Base-by-base conservation (phyloP, 2,888 invertebrate genomes). In the Dione juno region DNA sequence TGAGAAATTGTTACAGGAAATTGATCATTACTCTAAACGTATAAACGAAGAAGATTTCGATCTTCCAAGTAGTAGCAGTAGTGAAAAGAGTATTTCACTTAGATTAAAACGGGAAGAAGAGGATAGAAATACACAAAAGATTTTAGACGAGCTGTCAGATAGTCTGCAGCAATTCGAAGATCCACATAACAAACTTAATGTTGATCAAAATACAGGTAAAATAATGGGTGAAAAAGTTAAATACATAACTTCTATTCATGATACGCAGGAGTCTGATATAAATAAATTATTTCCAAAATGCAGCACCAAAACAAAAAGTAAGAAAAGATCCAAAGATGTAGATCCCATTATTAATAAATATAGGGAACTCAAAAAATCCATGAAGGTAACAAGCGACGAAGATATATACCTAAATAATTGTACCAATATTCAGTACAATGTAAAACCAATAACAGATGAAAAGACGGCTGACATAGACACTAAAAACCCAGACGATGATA, bases 1-100 rank as follows among this genome's bases (percentile, higher is more conserved):
- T 81, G 96, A 96, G 81, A 97, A 97, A 83, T 88, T 97, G 73
- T 93, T 97, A 68, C 95, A 96, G 75, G 97, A 97, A 87, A 95
- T 97, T 74, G 96, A 97, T 81, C 94, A 93, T 81, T 93, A 93
- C 78, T 93, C 93, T 43, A 94, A 93, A 79, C 83, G 92, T 61
- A 92, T 93, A 37, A 93, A 89, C 65, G 94, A 94, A 78, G 93
- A 93, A 75, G 93, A 94, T 77, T 93, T 93, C 67, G 93, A 93
- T 79, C 80, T 93, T 63, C 92, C 92, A 1, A 93, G 93, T 73
- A 93, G 93, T 74, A 93, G 93, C 71, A 92, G 93, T 74, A 93
- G 93, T 75, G 93, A 93, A 81, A 92, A 89, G 74, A 93, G 92
- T 84, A 94, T 87, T 84, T 95, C 89, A 75, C 90, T 88, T 75